A percentile compares a stretch with the other conserved stretches of the same genome.
Evolutionary conservation across 2,113 vertebrate species (phyloP).

Genomic region (Heterocephalus glaber): DNA sequence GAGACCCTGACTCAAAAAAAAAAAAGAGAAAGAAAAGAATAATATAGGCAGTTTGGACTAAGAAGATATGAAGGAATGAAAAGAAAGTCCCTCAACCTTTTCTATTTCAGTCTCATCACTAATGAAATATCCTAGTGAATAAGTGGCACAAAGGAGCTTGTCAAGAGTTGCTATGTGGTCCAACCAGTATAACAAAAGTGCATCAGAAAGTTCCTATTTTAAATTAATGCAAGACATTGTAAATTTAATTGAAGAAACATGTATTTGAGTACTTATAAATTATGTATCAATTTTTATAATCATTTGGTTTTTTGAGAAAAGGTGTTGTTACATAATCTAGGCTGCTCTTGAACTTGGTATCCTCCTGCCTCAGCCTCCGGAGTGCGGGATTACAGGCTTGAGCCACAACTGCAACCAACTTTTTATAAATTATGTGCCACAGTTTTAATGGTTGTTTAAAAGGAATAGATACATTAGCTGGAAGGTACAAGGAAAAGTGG

Average conservation of each 20-base stretch:
- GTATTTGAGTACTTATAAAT: neutral
- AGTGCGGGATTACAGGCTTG: neutral
- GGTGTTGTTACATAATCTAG: neutral
- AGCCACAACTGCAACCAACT: neutral
- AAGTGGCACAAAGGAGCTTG: neutral
- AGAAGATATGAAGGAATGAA: neutral
- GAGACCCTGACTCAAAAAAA: no score
- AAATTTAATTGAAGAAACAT: constrained; percentile 25
- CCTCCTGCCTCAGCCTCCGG: neutral
- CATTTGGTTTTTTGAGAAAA: neutral
- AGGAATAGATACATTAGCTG: neutral
- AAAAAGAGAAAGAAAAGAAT: neutral
- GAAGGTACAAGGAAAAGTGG: neutral
- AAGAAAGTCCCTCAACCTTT: constrained; percentile 19
- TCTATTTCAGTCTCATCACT: neutral
- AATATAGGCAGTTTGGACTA: neutral
- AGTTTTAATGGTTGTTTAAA: constrained; percentile 31
- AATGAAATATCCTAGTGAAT: constrained; percentile 4
- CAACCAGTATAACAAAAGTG: neutral
- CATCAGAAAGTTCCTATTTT: constrained; percentile 7
- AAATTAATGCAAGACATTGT: neutral
- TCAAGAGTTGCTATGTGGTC: neutral
- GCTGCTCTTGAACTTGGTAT: neutral
- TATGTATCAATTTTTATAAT: neutral
- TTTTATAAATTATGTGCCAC: neutral